Percentiles rank a stretch among this genome's conserved stretches.
phyloP scores from a whole-genome alignment of 2,113 vertebrate species.

The Peromyscus maniculatus region DNA sequence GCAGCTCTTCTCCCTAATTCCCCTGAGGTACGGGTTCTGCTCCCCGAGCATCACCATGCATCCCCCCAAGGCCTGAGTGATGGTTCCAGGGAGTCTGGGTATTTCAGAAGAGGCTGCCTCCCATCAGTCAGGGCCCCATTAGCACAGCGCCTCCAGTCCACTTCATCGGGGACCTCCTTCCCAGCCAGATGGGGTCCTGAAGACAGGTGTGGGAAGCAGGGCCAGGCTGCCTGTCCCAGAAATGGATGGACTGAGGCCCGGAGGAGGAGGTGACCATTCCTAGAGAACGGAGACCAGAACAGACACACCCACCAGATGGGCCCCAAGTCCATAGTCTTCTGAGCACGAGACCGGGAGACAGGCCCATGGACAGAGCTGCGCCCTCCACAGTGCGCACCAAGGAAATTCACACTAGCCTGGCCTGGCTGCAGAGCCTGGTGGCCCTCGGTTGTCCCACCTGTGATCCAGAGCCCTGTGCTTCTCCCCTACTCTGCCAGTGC shows the following conservation, averaged over 20 bases:
- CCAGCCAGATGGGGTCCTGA: too few relatives aligned
- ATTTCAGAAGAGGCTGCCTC: not conserved
- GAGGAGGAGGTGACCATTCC: not conserved
- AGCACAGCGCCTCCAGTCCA: not conserved
- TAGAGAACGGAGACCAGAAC: too few relatives aligned
- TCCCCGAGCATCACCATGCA: too few relatives aligned
- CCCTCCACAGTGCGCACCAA: not conserved
- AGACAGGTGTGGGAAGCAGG: not conserved
- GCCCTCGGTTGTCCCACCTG: not conserved
- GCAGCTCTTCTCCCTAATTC: not conserved
- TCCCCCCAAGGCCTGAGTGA: not conserved
- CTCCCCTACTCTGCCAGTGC: not conserved
- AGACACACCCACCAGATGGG: not conserved
- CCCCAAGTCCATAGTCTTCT: not conserved
- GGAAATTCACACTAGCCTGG: not conserved
- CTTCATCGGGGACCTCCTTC: slow-evolving; percentile 34
- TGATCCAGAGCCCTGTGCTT: not conserved
- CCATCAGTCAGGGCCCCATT: not conserved
- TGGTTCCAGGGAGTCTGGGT: not conserved
- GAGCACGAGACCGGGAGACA: accelerated
- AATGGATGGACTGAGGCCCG: not conserved
- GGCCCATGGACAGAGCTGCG: not conserved
- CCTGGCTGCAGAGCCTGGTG: accelerated
- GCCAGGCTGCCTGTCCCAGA: not conserved
- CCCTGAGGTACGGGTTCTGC: not conserved